A percentile compares a stretch with the other conserved stretches of the same genome.
Conservation (phyloP, 1,140 invertebrate genomes). For the Heterodera schachtii region DNA sequence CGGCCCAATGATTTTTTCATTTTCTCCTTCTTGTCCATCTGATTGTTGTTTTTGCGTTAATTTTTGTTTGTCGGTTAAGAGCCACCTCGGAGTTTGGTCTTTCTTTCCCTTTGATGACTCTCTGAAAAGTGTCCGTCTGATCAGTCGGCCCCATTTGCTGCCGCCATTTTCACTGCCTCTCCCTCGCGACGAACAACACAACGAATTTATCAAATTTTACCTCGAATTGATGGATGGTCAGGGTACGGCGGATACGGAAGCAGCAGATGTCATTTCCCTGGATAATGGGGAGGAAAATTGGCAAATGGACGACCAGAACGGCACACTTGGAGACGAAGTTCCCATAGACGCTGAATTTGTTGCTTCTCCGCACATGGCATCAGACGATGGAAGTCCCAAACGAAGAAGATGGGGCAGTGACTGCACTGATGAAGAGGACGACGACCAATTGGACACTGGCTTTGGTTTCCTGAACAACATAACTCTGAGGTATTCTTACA, state of each 20-base stretch:
- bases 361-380: not conserved
- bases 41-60: too few relatives aligned
- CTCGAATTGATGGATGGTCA: not conserved
- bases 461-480: slow-evolving; percentile 9
- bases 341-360: not conserved
- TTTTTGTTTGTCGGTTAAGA: not conserved
- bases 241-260: not conserved
- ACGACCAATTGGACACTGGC: not conserved
- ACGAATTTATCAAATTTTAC: not conserved
- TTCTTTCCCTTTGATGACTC: not conserved
- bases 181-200: not conserved
- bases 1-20: too few relatives aligned
- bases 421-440: not conserved
- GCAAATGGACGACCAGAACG: not conserved
- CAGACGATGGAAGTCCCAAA: not conserved
- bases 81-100: not conserved
- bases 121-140: not conserved
- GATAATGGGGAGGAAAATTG: not conserved
- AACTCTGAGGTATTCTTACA: not conserved
- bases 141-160: not conserved
- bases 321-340: not conserved
- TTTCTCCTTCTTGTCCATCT: too few relatives aligned
- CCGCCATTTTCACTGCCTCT: not conserved
- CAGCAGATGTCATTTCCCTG: not conserved
- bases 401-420: not conserved